Conservation (phyloP, 2,888 invertebrate genomes). For the Tricholauxania praeusta region DNA sequence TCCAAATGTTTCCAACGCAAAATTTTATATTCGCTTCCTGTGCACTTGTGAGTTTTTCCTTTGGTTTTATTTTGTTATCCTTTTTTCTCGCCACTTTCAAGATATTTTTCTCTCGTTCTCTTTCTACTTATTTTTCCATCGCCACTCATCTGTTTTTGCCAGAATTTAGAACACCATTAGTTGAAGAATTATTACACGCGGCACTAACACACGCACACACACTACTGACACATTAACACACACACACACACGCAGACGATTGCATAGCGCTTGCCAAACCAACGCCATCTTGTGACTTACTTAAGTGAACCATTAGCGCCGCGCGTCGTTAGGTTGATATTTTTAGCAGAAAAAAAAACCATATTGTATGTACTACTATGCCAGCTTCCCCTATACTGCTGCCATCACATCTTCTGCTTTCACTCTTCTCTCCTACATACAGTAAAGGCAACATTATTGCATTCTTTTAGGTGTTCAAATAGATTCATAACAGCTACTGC, state of each 20-base stretch:
- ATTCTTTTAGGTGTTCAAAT: conserved; percentile 15
- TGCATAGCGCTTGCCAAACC: neutral
- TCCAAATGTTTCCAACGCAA: no score
- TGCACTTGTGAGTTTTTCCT: no score
- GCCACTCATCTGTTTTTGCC: neutral
- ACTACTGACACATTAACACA: neutral
- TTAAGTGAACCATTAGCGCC: conserved; percentile 35
- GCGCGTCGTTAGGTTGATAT: conserved; percentile 33
- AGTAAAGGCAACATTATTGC: neutral
- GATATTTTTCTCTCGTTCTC: no score
- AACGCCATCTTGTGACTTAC: conserved; percentile 34
- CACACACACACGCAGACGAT: neutral
- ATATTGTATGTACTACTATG: neutral
- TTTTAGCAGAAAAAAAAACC: conserved; percentile 19
- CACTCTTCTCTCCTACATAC: neutral
- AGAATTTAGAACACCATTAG: conserved; percentile 36
- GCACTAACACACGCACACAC: conserved; percentile 19
- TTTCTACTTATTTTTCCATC: no score
- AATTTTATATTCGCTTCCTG: no score
- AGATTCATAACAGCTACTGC: neutral
- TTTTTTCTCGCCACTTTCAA: no score
- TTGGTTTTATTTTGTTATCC: no score
- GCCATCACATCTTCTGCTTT: neutral
- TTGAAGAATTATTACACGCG: conserved; percentile 36
- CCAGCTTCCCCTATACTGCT: no score